These are phyloP conservation scores for Caerostris darwini DNA, from an alignment of 1,140 invertebrate species.

Conservation along the genomic window DNA sequence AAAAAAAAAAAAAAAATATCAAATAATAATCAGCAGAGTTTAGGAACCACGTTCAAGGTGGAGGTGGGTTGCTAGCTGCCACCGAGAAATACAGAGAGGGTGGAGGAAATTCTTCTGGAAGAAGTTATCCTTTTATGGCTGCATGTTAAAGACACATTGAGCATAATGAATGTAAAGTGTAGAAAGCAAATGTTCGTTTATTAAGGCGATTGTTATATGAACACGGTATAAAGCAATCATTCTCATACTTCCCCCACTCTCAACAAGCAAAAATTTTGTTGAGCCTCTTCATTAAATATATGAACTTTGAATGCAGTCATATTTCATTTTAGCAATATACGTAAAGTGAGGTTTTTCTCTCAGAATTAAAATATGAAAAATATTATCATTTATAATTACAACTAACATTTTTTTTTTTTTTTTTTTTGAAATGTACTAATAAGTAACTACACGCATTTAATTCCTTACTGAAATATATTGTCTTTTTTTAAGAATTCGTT, in stretches of 20 bases:
- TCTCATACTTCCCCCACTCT: neutral
- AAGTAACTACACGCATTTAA: no score
- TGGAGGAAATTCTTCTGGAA: neutral
- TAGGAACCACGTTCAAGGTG: constrained; percentile 7
- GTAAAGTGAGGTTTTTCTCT: no score
- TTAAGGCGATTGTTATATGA: neutral
- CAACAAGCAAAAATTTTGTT: neutral
- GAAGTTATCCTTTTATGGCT: neutral
- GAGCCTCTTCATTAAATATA: neutral
- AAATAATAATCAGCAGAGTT: constrained; percentile 34
- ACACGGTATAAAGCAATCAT: neutral
- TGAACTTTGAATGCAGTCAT: neutral
- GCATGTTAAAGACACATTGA: neutral
- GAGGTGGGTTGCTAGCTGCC: constrained; percentile 10
- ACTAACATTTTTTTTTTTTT: no score
- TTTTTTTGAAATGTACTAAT: no score
- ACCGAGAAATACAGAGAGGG: neutral
- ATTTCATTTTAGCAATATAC: no score
- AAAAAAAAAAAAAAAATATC: constrained; percentile 28
- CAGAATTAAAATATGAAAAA: no score
- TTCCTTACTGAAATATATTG: no score
- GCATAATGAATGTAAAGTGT: neutral
- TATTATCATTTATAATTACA: no score
- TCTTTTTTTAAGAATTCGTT: no score
- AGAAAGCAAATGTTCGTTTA: neutral